Base-by-base conservation (phyloP, 2,797 vertebrate species). In the Scolopax rusticola region DNA sequence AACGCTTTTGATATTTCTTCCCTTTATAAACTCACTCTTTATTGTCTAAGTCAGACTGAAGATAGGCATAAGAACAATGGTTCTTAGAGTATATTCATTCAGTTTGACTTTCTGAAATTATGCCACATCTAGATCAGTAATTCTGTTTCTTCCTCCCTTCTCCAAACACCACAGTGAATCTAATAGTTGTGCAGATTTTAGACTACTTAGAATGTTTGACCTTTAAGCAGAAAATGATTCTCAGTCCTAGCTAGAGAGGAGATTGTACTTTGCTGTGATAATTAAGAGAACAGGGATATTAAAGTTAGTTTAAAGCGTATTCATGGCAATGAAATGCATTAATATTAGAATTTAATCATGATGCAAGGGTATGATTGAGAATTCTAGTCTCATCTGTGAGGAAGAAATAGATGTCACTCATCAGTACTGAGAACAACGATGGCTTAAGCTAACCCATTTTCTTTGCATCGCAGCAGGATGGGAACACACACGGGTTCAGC, bases 271-370 rank as follows among this genome's bases (percentile, higher is more conserved):
- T 53, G 25, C 54, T 87, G 43, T 56, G 23, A 59, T 94, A 93
- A 93, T 94, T 85, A 93, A 88, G 73, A 84, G 61, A 91, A 86
- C 61, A 45, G 8, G 24, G 24, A 40, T 95, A 91, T 93, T 88
- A 68, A 89, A 85, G 68, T 77, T 86, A 77, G 40, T 89, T 94
- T 87, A 81, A 96, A 86, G 27, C 33, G n/a, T 64, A 86, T 78
- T 87, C 4, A 16, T 73, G 50, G 83, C 27, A 86, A 75, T 86
- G 1, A 91, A 94, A 87, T 68, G 32, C 33, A 56, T 95, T 93
- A 40, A 63, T 91, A 71, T 45, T 77, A 68, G 69, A 87, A 85
- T 78, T 94, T 68, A 91, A 90, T 88, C 43, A 48, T 15, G 14
- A 45, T 91, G 43, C 32, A 53, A 64, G 11, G 71, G 23, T 64